A percentile compares a stretch with the other conserved stretches of the same genome.
phyloP scores from a whole-genome alignment of 92 coral and sea anemone species.

The Nematostella vectensis region DNA sequence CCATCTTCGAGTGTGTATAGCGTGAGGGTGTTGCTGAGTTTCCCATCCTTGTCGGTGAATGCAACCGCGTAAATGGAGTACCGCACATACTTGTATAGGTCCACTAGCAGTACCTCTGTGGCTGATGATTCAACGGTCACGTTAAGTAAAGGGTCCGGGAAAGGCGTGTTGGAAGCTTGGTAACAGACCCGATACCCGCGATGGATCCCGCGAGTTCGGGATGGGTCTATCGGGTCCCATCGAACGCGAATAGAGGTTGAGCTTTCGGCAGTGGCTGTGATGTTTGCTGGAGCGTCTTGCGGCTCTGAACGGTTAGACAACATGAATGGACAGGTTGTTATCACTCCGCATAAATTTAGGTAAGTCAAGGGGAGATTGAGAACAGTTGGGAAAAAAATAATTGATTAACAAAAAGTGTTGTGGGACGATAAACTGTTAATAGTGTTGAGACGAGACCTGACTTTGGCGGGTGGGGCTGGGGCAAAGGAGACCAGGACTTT shows the following conservation, averaged over 20 bases:
- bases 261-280: slow-evolving; percentile 43
- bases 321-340: background rate
- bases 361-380: too few species aligned
- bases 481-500: too few species aligned
- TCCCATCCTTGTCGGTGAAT: slow-evolving; percentile 44
- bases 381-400: too few species aligned
- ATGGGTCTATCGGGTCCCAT: slow-evolving; percentile 51
- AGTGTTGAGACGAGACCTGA: too few species aligned
- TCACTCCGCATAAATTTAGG: too few species aligned
- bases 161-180: slow-evolving; percentile 32
- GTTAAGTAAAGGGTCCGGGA: slow-evolving; percentile 12
- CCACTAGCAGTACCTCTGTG: slow-evolving; percentile 8
- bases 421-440: too few species aligned
- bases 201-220: slow-evolving; percentile 29
- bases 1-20: slow-evolving; percentile 52
- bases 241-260: slow-evolving; percentile 54
- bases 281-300: slow-evolving; percentile 42
- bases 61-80: slow-evolving; percentile 58
- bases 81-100: slow-evolving; percentile 51
- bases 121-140: slow-evolving; percentile 26
- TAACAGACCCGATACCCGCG: slow-evolving; percentile 66
- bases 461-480: too few species aligned
- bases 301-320: slow-evolving; percentile 50
- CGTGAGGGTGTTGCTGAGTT: slow-evolving; percentile 17
- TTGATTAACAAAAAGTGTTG: too few species aligned